phyloP scores from a whole-genome alignment of 2,888 invertebrate species.

The Cyclophora punctaria region DNA sequence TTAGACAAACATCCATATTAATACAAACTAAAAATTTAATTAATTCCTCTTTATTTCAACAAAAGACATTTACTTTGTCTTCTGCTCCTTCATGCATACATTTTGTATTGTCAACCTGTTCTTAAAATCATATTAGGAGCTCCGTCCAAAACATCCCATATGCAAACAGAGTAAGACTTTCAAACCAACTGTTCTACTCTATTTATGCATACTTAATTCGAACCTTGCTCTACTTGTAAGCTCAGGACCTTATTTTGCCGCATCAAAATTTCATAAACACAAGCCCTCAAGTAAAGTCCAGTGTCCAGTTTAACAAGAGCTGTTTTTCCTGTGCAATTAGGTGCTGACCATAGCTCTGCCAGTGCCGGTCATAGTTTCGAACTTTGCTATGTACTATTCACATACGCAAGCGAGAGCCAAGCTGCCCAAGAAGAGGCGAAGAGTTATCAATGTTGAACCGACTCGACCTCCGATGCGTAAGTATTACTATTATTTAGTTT shows the following conservation, averaged over 20 bases:
- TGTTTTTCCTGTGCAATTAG: slow-evolving; percentile 27
- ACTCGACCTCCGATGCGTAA: slow-evolving; percentile 80
- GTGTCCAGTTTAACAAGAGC: slow-evolving; percentile 9
- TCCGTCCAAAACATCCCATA: too few relatives aligned
- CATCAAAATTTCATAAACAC: slow-evolving; percentile 19
- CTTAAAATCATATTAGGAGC: too few relatives aligned
- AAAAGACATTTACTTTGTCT: too few relatives aligned
- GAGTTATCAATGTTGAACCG: slow-evolving; percentile 97
- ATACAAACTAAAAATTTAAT: too few relatives aligned
- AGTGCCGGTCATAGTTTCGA: slow-evolving; percentile 99
- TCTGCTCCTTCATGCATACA: too few relatives aligned
- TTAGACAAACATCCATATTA: too few relatives aligned
- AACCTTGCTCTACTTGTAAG: slow-evolving; percentile 16
- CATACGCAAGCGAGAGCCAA: slow-evolving; percentile 98
- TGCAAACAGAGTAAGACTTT: too few relatives aligned
- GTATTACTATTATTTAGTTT: slow-evolving; percentile 18
- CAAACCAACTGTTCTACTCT: slow-evolving; percentile 6
- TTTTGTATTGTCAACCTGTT: too few relatives aligned
- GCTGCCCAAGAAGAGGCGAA: slow-evolving; percentile 97
- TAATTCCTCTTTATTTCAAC: too few relatives aligned
- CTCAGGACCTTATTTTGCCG: slow-evolving; percentile 15
- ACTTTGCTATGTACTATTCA: slow-evolving; percentile 98
- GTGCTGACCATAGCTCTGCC: slow-evolving; percentile 97
- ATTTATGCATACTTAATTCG: slow-evolving; percentile 15
- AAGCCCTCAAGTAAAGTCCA: slow-evolving; percentile 10